Evolutionary conservation across 2,797 vertebrate genomes (phyloP), one percentile per base, ranked within the genome.

Genomic region (Myotis myotis): DNA sequence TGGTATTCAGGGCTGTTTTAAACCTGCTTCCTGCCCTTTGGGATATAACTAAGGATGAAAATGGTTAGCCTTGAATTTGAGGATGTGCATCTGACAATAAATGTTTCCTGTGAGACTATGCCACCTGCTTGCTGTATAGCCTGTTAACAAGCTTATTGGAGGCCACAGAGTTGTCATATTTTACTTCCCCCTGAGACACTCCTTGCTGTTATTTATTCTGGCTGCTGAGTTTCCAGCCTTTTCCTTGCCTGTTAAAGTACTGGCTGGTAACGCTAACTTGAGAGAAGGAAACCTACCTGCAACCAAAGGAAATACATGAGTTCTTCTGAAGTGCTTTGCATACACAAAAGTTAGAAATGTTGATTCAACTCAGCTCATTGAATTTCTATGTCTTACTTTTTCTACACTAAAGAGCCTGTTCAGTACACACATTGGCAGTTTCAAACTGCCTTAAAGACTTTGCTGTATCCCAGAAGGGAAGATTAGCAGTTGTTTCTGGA

Each of bases 151-250:
- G 83, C 64, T 74, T 85, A 71, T 89, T 94, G 78, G 75, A 94
- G 74, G 49, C 84, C 89, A 87, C 4, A 1, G 60, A 87, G 36
- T 78, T 87, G 76, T 30, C 79, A 74, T 57, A 49, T 94, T 94
- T 87, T 79, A 49, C n/a, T 79, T 30, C 20, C 8, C 49, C 23
- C 28, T 1, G 74, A 94, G 87, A 93, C 8, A 25, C 8, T 90
- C 53, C 51, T 95, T 93, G 81, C n/a, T 89, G 23, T 75, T 93
- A 76, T 90, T 93, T 96, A 96, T 97, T 94, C 64, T 91, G 78
- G 49, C 49, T 94, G 41, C 85, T 84, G 19, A 28, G 4, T 92
- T 96, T 86, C 82, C n/a, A 96, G 38, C 13, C 66, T 62, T 91
- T 94, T 93, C 62, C 74, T 89, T 22, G 93, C 81, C 82, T 86